Base-by-base conservation (phyloP, 2,888 invertebrate genomes). In the Linyphia triangularis region DNA sequence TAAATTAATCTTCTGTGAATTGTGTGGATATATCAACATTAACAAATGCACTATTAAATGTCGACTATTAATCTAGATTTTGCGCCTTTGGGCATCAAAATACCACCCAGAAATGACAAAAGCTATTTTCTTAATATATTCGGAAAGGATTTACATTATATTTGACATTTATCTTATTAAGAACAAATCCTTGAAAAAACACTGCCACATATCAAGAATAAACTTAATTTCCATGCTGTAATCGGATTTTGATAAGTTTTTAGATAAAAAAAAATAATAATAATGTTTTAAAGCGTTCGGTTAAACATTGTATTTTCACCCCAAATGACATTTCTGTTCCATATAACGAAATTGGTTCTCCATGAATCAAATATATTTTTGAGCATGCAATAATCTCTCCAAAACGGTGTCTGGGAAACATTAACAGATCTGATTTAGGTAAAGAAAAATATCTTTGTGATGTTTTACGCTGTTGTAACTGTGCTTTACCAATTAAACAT, bases 181-280 rank as follows among this genome's bases (percentile, higher is more conserved):
- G 10, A 33, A 19, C 22, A 3, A n/a, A 16, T 7, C 10, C 57
- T 33, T 19, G 28, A 6, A 19, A 51, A 59, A 73, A 59, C 33
- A 3, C 0, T 24, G 19, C 30, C 26, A 13, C 6, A n/a, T 19
- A 19, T 19, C 51, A 73, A 59, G 59, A 59, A 22, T 9, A 59
- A 73, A 33, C 30, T 73, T 33, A 73, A 59, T 73, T 73, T 59
- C 7, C n/a, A 16, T 33, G n/a, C 2, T 30, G 13, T 73, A 59
- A 73, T 73, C 57, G 73, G 33, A 73, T 73, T 73, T 28, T 59
- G 33, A 57, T 57, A 33, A 13, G n/a, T 51, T 13, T n/a, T n/a
- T n/a, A n/a, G n/a, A n/a, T n/a, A n/a, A n/a, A n/a, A n/a, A n/a
- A n/a, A n/a, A n/a, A n/a, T n/a, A n/a, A n/a, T n/a, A n/a, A n/a